Base-by-base conservation (phyloP, 2,797 vertebrate genomes). In the Pipistrellus nathusii region DNA sequence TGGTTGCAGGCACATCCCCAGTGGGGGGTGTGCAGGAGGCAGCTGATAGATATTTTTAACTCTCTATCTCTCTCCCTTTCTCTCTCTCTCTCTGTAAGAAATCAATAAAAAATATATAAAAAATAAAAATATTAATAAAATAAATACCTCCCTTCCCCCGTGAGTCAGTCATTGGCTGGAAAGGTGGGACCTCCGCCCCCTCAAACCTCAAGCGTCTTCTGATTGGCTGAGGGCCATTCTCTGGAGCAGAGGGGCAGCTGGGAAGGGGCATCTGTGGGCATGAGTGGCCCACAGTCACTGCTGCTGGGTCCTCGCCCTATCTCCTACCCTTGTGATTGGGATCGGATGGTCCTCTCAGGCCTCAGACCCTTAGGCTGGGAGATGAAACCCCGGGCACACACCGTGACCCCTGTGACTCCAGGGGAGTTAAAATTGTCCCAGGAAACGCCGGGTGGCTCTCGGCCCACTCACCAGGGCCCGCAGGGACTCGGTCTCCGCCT, bases 401-500 rank as follows among this genome's bases (percentile, higher is more conserved):
- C 35, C 14, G 18, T n/a, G 57, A 80, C 23, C 57, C 5, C 0
- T 44, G 41, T 15, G 48, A 77, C 6, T 13, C 51, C 18, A 25
- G 6, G 4, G 41, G 57, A 78, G 32, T 82, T 84, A 62, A 68
- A 82, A 38, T 59, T 41, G 73, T 71, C 4, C 21, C 27, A 71
- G 75, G 69, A 78, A 81, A 91, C 1, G 12, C 66, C 78, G 81
- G 59, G 69, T 23, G 77, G 71, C 66, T 59, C 68, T 77, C 23
- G 30, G 64, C 95, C 75, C 95, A 97, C 98, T 96, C 97, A 99
- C 99, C 99, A 99, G 98, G 0, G 99, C 99, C 97, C 98, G 98
- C 95, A 99, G 96, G 27, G 99, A 99, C 97, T 99, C 99, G 0
- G 98, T 99, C 98, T 99, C 99, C 0, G 99, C 99, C 98, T 99